Evolutionary conservation across 2,113 vertebrate species (phyloP), one percentile per base, ranked within the genome.

Genomic region (Trinectes maculatus): DNA sequence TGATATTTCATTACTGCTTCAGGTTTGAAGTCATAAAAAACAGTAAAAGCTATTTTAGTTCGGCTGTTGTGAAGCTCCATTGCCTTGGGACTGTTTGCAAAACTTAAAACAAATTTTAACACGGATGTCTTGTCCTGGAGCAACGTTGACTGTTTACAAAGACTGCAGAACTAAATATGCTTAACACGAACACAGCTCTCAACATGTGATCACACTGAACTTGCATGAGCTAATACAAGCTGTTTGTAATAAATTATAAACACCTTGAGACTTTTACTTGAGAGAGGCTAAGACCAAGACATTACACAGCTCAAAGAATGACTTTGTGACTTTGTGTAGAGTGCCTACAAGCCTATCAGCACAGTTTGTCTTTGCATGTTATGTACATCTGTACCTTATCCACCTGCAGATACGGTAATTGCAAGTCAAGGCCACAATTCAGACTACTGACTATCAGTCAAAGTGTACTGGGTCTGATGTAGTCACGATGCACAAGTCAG

Each of bases 81-180:
- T 48, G 18, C 16, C 26, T 15, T 44, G 4, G 25, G 44, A 39
- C 26, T 79, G 66, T 80, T 64, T 74, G 57, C 28, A 13, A 52
- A 58, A 56, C 19, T 53, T 25, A 59, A 64, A 58, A 52, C 49
- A 52, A 52, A 52, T 61, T 5, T 59, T 26, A 19, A 51, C 49
- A 52, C 60, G 72, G 73, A 79, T 72, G 77, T 65, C 48, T 65
- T 1, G 52, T 79, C 75, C 79, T 59, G 78, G 72, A 71, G 34
- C 37, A 39, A 15, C 42, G 12, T 3, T 15, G 22, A 28, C 21
- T 82, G 78, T 79, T 84, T 77, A 44, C 63, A 44, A 25, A 79
- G 22, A 12, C 61, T 11, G 24, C 33, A 22, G 33, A 25, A 0
- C 0, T 53, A 21, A 70, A 51, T 4, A 22, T 24, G 49, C 22